Evolutionary conservation across 2,888 invertebrate genomes (phyloP), one percentile per base, ranked within the genome.

Genomic region (Automeris io): DNA sequence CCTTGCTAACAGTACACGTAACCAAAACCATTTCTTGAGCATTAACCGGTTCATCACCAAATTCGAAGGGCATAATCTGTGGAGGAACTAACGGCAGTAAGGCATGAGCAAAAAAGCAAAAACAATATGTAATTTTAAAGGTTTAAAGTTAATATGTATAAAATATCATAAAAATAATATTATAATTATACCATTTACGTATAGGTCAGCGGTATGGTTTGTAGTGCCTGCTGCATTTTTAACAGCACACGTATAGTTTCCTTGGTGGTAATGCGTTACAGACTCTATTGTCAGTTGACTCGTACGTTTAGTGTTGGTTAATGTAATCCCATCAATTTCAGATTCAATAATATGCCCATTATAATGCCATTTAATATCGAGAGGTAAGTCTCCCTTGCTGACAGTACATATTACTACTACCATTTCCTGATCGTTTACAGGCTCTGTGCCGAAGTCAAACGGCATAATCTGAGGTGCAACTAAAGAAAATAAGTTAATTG

Each of bases 11-110:
- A 26, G 91, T 89, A 69, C 94, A 95, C 35, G 89, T 89, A 9
- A 90, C 89, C 13, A 91, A 91, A 22, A 91, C 89, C 76, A 90
- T 88, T 58, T 92, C 92, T 51, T 91, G 89, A 48, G 91, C 90
- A 61, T 92, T 91, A 41, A 91, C 87, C 38, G 90, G 88, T 45
- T 91, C 91, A 39, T 89, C 88, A 44, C 93, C 93, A 56, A 94
- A 92, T 60, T 91, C 89, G 61, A 94, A 94, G 48, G 92, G 90
- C 57, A 91, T 90, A 60, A 95, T 92, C 89, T 93, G 93, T 47
- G 94, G 94, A 61, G 91, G 90, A 74, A 94, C 94, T 94, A 76
- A 46, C 47, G 67, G 65, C 54, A 51, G 42, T 61, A 42, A 54
- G 54, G 54, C 53, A 45, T 50, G 47, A 51, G 53, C 48, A 43